Evolutionary conservation across 2,113 vertebrate species (phyloP), one percentile per base, ranked within the genome.

Genomic region (Tachuris rubrigastra): DNA sequence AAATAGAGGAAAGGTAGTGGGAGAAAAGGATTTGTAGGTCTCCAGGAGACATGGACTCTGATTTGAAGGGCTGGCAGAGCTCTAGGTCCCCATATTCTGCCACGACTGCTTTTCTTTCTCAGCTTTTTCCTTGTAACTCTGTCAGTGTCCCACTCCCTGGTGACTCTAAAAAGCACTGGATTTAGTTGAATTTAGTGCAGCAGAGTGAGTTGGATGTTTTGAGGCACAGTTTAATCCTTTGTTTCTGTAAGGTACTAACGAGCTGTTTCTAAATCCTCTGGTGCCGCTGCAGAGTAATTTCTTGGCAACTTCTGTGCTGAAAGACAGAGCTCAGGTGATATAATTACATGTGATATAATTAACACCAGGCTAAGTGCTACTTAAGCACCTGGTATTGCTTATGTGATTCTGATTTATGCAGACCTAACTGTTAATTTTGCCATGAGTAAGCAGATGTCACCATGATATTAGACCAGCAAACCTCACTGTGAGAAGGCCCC

Each of bases 351-450:
- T 83, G 75, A 86, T 76, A 62, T 76, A 83, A 85, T 93, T 95
- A 93, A 88, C 87, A 91, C 65, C 79, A 91, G 81, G 30, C 79
- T 91, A 95, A 97, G 47, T 87, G 65, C 82, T 91, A 10, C 76
- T 88, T 77, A 52, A 77, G 82, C 90, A 93, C 75, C 90, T 95
- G 82, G 75, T 66, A 31, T 83, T 80, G 76, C 66, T 94, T 94
- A 85, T 56, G 7, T 65, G 33, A 72, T 56, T 78, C 75, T 88
- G 77, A 95, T 39, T 84, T 95, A 59, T 59, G 33, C 71, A 80
- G 68, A 67, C 90, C 73, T 73, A 31, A 83, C 50, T 91, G 82
- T 66, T 90, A 47, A 69, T 83, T 94, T 66, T 83, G 47, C 73
- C 50, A 23, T 2, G 4, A 91, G 67, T 76, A 53, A 89, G 74